Base-by-base conservation (phyloP, 2,797 vertebrate species). In the Chloroceryle amazona region DNA sequence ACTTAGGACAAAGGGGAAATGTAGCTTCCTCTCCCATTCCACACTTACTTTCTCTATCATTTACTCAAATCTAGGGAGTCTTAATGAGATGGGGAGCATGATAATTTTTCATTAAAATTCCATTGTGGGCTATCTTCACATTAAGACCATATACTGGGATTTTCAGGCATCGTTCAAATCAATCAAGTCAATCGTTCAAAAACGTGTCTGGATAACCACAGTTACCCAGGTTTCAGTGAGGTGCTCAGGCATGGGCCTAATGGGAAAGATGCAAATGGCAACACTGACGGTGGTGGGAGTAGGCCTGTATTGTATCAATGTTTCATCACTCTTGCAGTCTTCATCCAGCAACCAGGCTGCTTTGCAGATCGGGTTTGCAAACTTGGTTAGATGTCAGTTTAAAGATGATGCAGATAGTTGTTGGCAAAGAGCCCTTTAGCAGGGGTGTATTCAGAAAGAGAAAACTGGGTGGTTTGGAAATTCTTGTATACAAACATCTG, bases 1-100 rank as follows among this genome's bases (percentile, higher is more conserved):
- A 58, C 31, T 79, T 61, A 81, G 22, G n/a, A 44, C 28, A 68
- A 63, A 52, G 11, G 10, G 29, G 37, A 10, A 20, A 8, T 13
- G 14, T 84, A 79, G 55, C 6, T 33, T 58, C 5, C 13, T 87
- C 22, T 63, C 15, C 4, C 11, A 21, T 70, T 93, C 70, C 31
- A 37, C 10, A 4, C 1, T 78, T 83, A 37, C 10, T 33, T 52
- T 86, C 49, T 61, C 9, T 76, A 5, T 28, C 13, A 14, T n/a
- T 81, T 81, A 55, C 22, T 41, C 13, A 49, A 18, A 68, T 19
- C 10, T 52, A 62, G 13, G 14, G 11, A 51, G 1, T 12, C n/a
- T 68, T 61, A 46, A 54, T 1, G 1, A 25, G 26, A 19, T 6
- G 5, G 23, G 14, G 8, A 0, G 1, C 22, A 17, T 39, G 26